Conservation (phyloP, 2,888 invertebrate species). For the Stegophylla sp. region DNA sequence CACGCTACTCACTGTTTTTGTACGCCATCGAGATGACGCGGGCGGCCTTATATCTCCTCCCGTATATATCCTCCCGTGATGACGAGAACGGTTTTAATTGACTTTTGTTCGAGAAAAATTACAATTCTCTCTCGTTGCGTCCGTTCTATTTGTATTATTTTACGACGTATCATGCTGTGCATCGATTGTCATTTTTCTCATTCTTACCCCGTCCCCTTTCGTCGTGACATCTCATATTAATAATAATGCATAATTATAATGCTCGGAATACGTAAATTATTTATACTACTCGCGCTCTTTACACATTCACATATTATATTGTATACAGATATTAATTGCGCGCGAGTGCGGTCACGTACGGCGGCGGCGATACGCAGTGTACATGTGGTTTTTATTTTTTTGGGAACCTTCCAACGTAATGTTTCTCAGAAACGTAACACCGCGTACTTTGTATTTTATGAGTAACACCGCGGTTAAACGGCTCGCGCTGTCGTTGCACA, state of each 20-base stretch:
- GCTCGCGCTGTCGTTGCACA: background rate
- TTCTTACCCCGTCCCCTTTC: background rate
- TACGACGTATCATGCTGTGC: background rate
- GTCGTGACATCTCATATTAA: background rate
- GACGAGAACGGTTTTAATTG: constrained; percentile 53
- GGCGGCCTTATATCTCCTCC: constrained; percentile 5
- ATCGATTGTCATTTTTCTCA: background rate
- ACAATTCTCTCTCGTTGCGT: background rate
- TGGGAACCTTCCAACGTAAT: constrained; percentile 44
- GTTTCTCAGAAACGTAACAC: constrained; percentile 47
- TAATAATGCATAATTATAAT: no score
- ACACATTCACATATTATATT: background rate
- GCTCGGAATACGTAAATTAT: background rate
- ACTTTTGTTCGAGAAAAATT: constrained; percentile 57
- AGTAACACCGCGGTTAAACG: constrained; percentile 23
- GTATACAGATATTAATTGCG: background rate
- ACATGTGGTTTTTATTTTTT: constrained; percentile 37
- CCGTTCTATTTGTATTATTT: background rate
- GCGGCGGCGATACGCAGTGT: background rate
- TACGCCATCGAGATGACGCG: constrained; percentile 19
- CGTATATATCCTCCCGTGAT: background rate
- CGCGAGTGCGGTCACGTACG: constrained; percentile 1
- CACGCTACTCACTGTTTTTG: background rate
- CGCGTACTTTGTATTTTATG: constrained; percentile 52
- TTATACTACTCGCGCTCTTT: background rate